Conservation (phyloP, 2,113 vertebrate species). For the Chauna torquata region DNA sequence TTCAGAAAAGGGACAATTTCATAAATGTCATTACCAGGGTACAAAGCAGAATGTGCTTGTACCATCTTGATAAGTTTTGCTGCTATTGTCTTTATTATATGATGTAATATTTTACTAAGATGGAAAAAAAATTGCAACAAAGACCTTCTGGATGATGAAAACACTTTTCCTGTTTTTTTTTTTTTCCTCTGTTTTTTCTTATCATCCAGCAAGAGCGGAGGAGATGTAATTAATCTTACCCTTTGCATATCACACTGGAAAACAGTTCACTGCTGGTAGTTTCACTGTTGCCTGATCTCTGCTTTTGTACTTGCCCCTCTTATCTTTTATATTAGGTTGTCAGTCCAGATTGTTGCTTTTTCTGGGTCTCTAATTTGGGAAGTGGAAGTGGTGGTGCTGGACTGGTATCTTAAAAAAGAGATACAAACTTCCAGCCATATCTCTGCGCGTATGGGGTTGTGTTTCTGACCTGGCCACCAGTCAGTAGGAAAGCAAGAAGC, state of each 20-base stretch:
- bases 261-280: not conserved
- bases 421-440: not conserved
- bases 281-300: not conserved
- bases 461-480: not conserved
- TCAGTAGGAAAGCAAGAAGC: not conserved
- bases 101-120: slow-evolving; percentile 73
- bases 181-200: not conserved
- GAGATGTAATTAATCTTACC: not conserved
- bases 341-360: not conserved
- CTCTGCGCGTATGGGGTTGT: not conserved
- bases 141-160: slow-evolving; percentile 71
- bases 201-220: not conserved
- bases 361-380: not conserved
- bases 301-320: not conserved
- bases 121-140: slow-evolving; percentile 71
- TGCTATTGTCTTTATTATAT: slow-evolving; percentile 76
- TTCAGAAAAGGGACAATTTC: slow-evolving; percentile 65
- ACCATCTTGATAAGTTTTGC: slow-evolving; percentile 72
- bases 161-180: slow-evolving; percentile 32
- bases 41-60: slow-evolving; percentile 70
- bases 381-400: not conserved
- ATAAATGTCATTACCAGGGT: slow-evolving; percentile 61
- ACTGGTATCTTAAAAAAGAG: not conserved
- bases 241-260: not conserved
- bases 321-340: not conserved